Percentiles rank a stretch among this genome's conserved stretches.
phyloP scores from a whole-genome alignment of 2,113 vertebrate genomes.

The Mungos mungo region DNA sequence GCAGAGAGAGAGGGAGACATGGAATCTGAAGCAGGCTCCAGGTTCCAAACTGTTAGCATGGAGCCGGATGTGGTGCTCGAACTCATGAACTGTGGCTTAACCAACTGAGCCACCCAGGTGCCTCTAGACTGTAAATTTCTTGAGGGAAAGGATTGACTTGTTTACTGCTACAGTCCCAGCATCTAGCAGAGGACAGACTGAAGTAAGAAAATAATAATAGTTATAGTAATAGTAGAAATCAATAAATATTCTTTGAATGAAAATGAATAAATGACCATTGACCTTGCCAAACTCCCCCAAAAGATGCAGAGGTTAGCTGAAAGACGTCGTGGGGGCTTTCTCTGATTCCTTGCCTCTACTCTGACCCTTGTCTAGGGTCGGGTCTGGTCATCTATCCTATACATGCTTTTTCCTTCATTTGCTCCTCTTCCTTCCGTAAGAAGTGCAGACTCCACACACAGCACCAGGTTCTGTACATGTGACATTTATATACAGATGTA shows the following conservation, averaged over 20 bases:
- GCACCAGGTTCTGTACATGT: background rate
- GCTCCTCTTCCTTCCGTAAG: background rate
- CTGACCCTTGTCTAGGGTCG: background rate
- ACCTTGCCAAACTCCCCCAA: background rate
- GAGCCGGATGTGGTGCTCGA: too few species aligned
- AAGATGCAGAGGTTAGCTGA: background rate
- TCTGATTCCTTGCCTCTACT: background rate
- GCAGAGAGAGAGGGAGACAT: too few species aligned
- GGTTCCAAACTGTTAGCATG: too few species aligned
- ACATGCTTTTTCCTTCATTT: background rate
- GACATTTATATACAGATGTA: background rate
- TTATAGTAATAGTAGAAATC: slow-evolving; percentile 18
- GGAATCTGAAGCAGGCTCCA: too few species aligned
- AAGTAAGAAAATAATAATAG: slow-evolving; percentile 17
- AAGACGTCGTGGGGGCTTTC: background rate
- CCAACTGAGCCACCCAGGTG: too few species aligned
- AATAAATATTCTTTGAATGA: slow-evolving; percentile 26
- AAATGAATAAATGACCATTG: background rate
- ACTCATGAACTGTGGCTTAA: too few species aligned
- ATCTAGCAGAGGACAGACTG: background rate
- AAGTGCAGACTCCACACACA: background rate
- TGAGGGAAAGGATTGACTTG: background rate
- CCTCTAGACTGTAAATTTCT: too few species aligned
- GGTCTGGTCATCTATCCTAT: background rate
- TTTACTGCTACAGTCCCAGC: background rate